phyloP scores from a whole-genome alignment of 2,797 vertebrate species.

The Leontopithecus rosalia region DNA sequence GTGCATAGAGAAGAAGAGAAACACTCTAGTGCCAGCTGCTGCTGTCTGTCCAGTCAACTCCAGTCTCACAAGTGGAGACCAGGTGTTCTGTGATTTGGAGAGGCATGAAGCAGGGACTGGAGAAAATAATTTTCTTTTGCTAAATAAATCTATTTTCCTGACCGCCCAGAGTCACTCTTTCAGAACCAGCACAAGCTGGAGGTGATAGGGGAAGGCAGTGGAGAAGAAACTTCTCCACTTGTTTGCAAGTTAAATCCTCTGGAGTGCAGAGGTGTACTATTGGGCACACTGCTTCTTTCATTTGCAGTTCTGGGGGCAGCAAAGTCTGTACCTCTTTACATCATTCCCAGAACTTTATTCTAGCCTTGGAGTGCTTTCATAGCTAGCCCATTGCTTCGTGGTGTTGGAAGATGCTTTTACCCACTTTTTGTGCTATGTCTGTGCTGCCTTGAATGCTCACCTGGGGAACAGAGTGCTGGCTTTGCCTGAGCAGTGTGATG shows the following conservation, averaged over 20 bases:
- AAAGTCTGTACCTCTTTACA: too few species aligned
- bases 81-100: not conserved
- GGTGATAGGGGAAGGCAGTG: not conserved
- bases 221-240: not conserved
- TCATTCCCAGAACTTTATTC: not conserved
- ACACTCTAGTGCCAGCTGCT: not conserved
- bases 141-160: not conserved
- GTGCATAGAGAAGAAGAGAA: not conserved
- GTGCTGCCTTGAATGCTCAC: not conserved
- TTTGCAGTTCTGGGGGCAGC: not conserved
- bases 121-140: slow-evolving; percentile 50
- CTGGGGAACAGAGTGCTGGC: not conserved
- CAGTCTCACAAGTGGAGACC: slow-evolving; percentile 39
- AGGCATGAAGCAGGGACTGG: not conserved
- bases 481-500: not conserved
- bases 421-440: not conserved
- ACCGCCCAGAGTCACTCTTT: not conserved
- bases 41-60: slow-evolving; percentile 33
- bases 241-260: not conserved
- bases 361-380: fast-evolving
- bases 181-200: not conserved
- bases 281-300: not conserved
- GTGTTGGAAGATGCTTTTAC: not conserved
- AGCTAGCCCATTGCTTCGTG: not conserved
- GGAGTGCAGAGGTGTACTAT: fast-evolving